Evolutionary conservation across 2,113 vertebrate species (phyloP).

Genomic region (Pangasianodon hypophthalmus): DNA sequence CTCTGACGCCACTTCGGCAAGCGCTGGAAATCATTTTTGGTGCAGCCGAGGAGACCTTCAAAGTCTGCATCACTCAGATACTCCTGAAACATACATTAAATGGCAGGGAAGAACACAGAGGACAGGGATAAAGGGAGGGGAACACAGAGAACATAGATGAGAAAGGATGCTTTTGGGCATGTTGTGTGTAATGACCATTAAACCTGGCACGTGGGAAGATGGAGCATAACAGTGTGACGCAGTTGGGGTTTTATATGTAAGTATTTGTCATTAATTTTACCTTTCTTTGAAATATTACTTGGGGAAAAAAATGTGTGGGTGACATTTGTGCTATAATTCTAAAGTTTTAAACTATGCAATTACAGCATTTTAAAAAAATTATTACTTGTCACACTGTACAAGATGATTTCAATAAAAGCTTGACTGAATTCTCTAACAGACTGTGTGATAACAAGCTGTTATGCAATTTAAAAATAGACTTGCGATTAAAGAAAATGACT

Average conservation of each 20-base stretch:
- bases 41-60: conserved; percentile 79
- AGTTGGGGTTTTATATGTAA: neutral
- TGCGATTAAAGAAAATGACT: too few species aligned
- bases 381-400: too few species aligned
- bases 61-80: conserved; percentile 85
- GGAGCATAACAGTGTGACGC: neutral
- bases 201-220: neutral
- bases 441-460: too few species aligned
- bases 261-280: neutral
- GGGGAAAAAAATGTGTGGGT: too few species aligned
- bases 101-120: neutral
- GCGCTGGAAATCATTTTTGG: conserved; percentile 79
- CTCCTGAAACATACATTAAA: conserved; percentile 67
- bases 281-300: neutral
- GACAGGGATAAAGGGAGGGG: neutral
- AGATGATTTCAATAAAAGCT: too few species aligned
- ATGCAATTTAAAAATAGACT: too few species aligned
- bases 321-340: neutral
- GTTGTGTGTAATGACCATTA: neutral
- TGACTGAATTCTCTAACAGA: too few species aligned
- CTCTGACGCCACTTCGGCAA: conserved; percentile 89
- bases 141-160: neutral
- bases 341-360: neutral
- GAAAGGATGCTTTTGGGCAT: neutral
- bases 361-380: neutral